Evolutionary conservation across 1,140 invertebrate species (phyloP).

Genomic region (Diabrotica virgifera): DNA sequence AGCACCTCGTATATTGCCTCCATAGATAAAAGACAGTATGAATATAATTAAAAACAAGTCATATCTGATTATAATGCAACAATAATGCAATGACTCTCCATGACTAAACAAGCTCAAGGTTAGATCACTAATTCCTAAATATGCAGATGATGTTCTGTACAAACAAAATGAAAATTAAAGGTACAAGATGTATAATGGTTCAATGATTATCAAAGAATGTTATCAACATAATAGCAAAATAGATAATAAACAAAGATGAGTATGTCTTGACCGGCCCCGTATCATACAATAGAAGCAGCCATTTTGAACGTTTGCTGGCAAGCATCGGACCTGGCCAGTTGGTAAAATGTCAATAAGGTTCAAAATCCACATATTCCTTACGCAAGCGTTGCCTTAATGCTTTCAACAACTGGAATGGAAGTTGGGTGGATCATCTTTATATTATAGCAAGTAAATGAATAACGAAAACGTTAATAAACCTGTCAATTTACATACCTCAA

Average conservation of each 20-base stretch:
- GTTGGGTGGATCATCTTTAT: slow-evolving; percentile 8
- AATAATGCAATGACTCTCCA: too few relatives aligned
- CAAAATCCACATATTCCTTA: slow-evolving; percentile 28
- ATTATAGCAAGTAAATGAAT: slow-evolving; percentile 15
- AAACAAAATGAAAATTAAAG: not conserved
- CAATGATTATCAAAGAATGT: too few relatives aligned
- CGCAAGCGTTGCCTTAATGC: slow-evolving; percentile 21
- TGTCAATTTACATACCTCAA: slow-evolving; percentile 37
- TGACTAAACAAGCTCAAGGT: too few relatives aligned
- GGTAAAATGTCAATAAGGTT: slow-evolving; percentile 28
- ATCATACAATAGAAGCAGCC: slow-evolving; percentile 8
- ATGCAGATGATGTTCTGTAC: not conserved
- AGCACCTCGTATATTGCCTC: too few relatives aligned
- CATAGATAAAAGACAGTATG: too few relatives aligned
- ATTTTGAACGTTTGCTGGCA: slow-evolving; percentile 17
- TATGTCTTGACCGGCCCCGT: not conserved
- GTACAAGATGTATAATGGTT: not conserved
- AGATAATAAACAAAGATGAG: too few relatives aligned
- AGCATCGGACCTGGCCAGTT: slow-evolving; percentile 11
- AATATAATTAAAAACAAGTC: too few relatives aligned
- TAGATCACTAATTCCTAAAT: not conserved
- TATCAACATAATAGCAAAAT: too few relatives aligned
- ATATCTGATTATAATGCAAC: too few relatives aligned
- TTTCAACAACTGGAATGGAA: slow-evolving; percentile 8
- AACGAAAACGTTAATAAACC: slow-evolving; percentile 6